phyloP scores from a whole-genome alignment of 2,888 invertebrate species.

The Lycia hirtaria region DNA sequence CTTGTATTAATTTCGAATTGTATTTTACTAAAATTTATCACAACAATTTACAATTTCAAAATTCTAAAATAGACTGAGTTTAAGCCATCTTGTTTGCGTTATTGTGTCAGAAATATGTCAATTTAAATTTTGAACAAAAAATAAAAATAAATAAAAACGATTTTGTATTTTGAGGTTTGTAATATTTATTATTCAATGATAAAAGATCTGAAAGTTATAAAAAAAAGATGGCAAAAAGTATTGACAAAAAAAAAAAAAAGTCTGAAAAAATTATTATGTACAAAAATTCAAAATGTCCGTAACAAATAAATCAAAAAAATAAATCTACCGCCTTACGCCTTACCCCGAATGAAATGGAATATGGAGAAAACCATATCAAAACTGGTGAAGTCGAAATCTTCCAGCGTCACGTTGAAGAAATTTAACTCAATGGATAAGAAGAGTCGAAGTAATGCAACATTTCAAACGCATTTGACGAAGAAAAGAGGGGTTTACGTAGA shows the following conservation, averaged over 20 bases:
- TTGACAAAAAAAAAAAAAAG: not conserved
- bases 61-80: not conserved
- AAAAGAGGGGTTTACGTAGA: conserved; percentile 70
- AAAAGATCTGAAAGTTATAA: not conserved
- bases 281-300: conserved; percentile 37
- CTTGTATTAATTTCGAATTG: conserved; percentile 35
- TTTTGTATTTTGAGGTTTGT: not conserved
- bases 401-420: conserved; percentile 49
- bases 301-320: not conserved
- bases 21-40: conserved; percentile 30
- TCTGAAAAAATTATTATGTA: no score
- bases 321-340: not conserved
- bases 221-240: not conserved
- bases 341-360: not conserved
- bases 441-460: conserved; percentile 52
- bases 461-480: conserved; percentile 49
- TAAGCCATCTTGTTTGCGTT: conserved; percentile 6
- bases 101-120: no score
- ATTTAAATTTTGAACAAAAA: no score
- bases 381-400: conserved; percentile 60
- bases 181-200: no score
- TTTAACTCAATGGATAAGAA: conserved; percentile 46
- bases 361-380: conserved; percentile 50
- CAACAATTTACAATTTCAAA: not conserved
- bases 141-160: no score